Base-by-base conservation (phyloP, 2,113 vertebrate species). In the Chionodraco myersi region DNA sequence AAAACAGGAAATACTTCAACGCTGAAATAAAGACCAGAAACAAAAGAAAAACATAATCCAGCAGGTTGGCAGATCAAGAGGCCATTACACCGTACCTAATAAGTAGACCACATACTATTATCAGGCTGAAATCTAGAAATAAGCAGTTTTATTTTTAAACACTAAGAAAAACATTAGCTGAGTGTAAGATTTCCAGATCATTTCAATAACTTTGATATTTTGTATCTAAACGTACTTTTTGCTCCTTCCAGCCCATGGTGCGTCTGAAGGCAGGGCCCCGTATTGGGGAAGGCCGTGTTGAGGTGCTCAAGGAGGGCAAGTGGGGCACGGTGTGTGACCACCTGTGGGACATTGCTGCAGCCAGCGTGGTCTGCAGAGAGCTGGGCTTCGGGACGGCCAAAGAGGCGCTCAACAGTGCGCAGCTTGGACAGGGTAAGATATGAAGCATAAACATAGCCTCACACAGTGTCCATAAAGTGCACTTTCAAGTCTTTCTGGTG, bases 261-360 rank as follows among this genome's bases (percentile, higher is more conserved):
- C 95, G 98, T 48, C 95, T 99, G 84, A 97, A 98, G 90, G 94
- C 96, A 0, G 97, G 98, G 6, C 92, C 97, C 12, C 95, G 96
- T 0, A 13, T 94, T 0, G 97, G 97, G 0, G 97, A 99, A 90
- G 98, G 98, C 21, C 96, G 98, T 0, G 97, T 99, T 10, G 98
- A 99, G 85, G 97, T 99, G 77, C 93, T 99, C 54, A 85, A 58
- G 73, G 95, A 96, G 1, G 95, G 94, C 10, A 96, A 98, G 88
- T 99, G 98, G 98, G 98, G 98, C 52, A 96, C 97, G 0, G 91
- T 99, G 52, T 99, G 97, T 57, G 97, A 98, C 89, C 97, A 97
- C 74, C 91, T 94, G 69, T 99, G 98, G 98, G 95, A 97, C 92
- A 88, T 99, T 66, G 4, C 82, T 0, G 96, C 97, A 0, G 98